Evolutionary conservation across 1,140 invertebrate genomes (phyloP).

Genomic region (Temnothorax longispinosus): DNA sequence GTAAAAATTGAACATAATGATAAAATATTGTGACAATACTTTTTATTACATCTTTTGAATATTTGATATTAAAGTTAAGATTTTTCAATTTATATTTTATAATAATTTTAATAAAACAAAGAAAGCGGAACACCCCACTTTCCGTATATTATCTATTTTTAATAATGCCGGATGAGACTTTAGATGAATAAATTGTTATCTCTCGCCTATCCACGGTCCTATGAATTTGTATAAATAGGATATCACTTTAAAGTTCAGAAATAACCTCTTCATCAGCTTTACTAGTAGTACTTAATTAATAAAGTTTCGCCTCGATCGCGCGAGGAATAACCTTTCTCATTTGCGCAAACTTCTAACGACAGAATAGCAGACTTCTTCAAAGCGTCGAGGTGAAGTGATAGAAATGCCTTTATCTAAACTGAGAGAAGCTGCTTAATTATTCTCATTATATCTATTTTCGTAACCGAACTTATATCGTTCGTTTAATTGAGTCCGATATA

Average conservation of each 20-base stretch:
- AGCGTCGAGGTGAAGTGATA: slow-evolving; percentile 22
- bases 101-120: slow-evolving; percentile 1
- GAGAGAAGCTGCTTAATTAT: slow-evolving; percentile 27
- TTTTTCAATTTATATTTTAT: background rate
- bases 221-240: slow-evolving; percentile 39
- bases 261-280: slow-evolving; percentile 42
- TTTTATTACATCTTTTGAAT: background rate
- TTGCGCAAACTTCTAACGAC: slow-evolving; percentile 39
- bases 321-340: slow-evolving; percentile 39
- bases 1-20: background rate
- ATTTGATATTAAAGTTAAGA: background rate
- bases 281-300: slow-evolving; percentile 53
- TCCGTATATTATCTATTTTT: background rate
- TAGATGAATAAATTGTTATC: slow-evolving; percentile 18
- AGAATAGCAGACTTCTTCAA: slow-evolving; percentile 40
- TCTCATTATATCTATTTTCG: slow-evolving; percentile 25
- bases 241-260: slow-evolving; percentile 35
- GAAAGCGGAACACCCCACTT: background rate
- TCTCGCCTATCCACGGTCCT: background rate
- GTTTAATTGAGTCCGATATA: slow-evolving; percentile 1
- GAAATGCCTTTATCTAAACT: slow-evolving; percentile 48
- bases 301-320: slow-evolving; percentile 39
- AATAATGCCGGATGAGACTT: background rate
- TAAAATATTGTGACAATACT: background rate
- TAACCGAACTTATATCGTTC: slow-evolving; percentile 14